These are phyloP conservation scores for Pogona vitticeps DNA, from an alignment of 2,113 vertebrate species.

Conservation along the genomic window DNA sequence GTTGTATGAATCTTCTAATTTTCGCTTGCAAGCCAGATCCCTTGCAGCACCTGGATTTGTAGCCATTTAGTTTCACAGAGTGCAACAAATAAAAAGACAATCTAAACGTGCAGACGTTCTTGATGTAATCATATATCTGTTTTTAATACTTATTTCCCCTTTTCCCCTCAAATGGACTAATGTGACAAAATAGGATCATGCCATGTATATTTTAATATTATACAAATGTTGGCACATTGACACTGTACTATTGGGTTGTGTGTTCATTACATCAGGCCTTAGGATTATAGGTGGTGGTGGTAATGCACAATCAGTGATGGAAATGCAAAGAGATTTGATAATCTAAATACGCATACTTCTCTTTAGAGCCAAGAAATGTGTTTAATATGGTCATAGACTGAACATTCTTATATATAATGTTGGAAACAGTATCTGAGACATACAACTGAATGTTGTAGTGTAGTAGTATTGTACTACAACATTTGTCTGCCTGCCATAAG, in stretches of 20 bases:
- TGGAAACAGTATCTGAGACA: not conserved
- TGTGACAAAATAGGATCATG: not conserved
- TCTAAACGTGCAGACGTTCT: not conserved
- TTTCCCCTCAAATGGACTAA: not conserved
- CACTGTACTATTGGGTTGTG: not conserved
- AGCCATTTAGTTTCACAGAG: not conserved
- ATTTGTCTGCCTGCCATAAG: not conserved
- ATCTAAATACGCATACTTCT: too few relatives aligned
- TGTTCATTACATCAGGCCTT: not conserved
- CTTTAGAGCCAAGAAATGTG: too few relatives aligned
- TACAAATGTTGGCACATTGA: not conserved
- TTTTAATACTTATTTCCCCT: not conserved
- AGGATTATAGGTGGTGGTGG: not conserved
- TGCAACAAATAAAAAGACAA: not conserved
- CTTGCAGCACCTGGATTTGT: not conserved
- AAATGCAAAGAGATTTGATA: not conserved
- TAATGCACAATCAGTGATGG: not conserved
- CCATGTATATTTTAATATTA: not conserved
- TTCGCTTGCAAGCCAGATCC: not conserved
- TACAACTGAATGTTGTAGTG: not conserved
- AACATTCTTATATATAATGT: conserved; percentile 19
- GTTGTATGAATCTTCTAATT: not conserved
- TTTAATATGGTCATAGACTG: conserved; percentile 36
- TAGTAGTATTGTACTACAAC: not conserved
- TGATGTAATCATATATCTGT: not conserved